These are phyloP conservation scores for Erebia aethiops DNA, from an alignment of 2,888 invertebrate genomes.

Conservation along the genomic window DNA sequence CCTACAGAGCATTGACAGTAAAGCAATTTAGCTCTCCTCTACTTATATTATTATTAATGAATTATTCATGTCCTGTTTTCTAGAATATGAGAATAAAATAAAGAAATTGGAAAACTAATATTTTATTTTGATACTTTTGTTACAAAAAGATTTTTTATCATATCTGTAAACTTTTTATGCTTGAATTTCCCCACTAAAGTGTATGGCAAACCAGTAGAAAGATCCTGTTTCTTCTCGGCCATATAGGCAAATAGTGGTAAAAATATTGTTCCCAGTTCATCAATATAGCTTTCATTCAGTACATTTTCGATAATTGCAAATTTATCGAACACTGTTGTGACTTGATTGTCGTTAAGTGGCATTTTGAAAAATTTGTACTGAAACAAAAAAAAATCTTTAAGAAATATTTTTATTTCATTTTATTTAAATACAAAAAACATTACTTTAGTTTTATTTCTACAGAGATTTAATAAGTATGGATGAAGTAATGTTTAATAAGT, in stretches of 20 bases:
- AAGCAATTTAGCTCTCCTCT: too few relatives aligned
- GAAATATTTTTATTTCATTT: not conserved
- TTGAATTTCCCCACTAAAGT: conserved; percentile 46
- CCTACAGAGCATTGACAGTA: too few relatives aligned
- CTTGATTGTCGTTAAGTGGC: conserved; percentile 56
- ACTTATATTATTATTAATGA: too few relatives aligned
- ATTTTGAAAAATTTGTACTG: conserved; percentile 68
- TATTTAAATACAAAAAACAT: too few relatives aligned
- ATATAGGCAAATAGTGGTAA: conserved; percentile 64
- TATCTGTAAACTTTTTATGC: conserved; percentile 46
- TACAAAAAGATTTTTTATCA: conserved; percentile 45
- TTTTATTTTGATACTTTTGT: conserved; percentile 27
- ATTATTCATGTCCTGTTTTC: not conserved
- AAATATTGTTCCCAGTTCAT: conserved; percentile 52
- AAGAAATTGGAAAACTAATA: conserved; percentile 10
- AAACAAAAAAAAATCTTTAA: conserved; percentile 45
- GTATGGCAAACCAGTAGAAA: conserved; percentile 47
- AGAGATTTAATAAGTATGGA: too few relatives aligned
- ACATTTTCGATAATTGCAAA: conserved; percentile 51
- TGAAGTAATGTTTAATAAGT: too few relatives aligned
- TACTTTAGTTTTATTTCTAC: too few relatives aligned
- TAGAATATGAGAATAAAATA: conserved; percentile 1
- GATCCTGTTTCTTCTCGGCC: conserved; percentile 54
- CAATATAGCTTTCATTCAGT: conserved; percentile 49
- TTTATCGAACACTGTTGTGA: conserved; percentile 51